Evolutionary conservation across 2,113 vertebrate species (phyloP).

Genomic region (Coptodon bakossiorum): DNA sequence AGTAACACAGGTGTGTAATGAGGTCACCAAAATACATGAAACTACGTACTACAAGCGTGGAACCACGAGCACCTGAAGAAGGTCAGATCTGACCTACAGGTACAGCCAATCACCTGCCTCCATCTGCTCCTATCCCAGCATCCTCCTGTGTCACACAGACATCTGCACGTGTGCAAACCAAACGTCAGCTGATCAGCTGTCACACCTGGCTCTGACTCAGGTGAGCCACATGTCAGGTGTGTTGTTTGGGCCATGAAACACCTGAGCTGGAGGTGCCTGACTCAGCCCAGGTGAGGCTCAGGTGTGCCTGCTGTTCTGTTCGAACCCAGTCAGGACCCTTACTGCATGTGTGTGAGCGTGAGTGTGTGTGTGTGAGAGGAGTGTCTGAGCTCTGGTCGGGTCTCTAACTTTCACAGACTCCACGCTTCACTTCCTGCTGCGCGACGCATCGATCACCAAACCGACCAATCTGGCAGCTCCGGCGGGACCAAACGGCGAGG

Average conservation of each 20-base stretch:
- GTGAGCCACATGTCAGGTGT: neutral
- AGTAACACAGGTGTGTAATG: neutral
- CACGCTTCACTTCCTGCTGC: neutral
- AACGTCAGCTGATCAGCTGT: neutral
- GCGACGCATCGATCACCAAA: neutral
- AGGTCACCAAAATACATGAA: neutral
- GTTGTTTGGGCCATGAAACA: neutral
- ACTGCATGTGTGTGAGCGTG: neutral
- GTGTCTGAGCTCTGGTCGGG: neutral
- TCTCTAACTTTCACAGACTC: neutral
- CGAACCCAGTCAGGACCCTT: neutral
- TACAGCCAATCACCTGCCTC: neutral
- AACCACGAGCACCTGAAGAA: neutral
- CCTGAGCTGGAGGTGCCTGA: neutral
- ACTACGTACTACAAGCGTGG: fast-evolving
- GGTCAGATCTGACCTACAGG: neutral
- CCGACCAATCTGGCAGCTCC: neutral
- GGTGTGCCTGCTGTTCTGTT: neutral
- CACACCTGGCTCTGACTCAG: neutral
- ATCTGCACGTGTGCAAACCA: neutral
- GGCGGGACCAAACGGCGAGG: neutral
- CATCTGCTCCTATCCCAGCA: fast-evolving
- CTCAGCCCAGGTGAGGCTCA: neutral
- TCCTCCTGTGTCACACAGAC: neutral
- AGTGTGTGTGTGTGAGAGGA: neutral